Percentiles rank a stretch among this genome's conserved stretches.
Conservation (phyloP, 2,888 invertebrate species). For the Lasius fuliginosus region DNA sequence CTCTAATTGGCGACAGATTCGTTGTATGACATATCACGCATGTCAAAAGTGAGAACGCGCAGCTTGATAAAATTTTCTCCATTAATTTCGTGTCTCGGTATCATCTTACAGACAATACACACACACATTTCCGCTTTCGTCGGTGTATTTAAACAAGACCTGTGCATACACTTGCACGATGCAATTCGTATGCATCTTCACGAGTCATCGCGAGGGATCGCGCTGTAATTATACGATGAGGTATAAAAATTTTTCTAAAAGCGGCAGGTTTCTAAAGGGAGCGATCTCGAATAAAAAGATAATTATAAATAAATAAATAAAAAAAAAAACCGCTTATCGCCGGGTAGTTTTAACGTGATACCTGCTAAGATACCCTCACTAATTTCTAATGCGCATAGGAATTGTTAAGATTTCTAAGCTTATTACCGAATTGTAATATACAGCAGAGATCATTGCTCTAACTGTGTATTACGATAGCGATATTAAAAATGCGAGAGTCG, state of each 20-base stretch:
- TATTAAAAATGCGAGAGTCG: background rate
- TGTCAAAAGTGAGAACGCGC: conserved; percentile 18
- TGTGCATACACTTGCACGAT: conserved; percentile 11
- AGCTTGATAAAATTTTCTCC: conserved; percentile 22
- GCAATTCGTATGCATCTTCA: conserved; percentile 52
- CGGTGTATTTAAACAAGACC: conserved; percentile 4
- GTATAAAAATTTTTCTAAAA: conserved; percentile 47
- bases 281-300: background rate
- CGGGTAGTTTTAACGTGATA: background rate
- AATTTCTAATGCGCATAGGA: background rate
- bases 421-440: background rate
- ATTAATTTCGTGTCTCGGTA: conserved; percentile 47
- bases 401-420: background rate
- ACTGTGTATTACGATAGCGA: background rate
- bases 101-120: conserved; percentile 15
- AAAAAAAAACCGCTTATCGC: background rate
- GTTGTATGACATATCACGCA: background rate
- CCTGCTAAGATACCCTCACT: background rate
- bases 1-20: background rate
- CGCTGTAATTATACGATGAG: conserved; percentile 52
- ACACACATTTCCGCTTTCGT: conserved; percentile 6
- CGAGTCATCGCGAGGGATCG: conserved; percentile 61
- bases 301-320: background rate
- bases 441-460: background rate
- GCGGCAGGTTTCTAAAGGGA: background rate